These are phyloP conservation scores for Steatocranus sp. DNA, from an alignment of 2,797 vertebrate species.

Conservation along the genomic window DNA sequence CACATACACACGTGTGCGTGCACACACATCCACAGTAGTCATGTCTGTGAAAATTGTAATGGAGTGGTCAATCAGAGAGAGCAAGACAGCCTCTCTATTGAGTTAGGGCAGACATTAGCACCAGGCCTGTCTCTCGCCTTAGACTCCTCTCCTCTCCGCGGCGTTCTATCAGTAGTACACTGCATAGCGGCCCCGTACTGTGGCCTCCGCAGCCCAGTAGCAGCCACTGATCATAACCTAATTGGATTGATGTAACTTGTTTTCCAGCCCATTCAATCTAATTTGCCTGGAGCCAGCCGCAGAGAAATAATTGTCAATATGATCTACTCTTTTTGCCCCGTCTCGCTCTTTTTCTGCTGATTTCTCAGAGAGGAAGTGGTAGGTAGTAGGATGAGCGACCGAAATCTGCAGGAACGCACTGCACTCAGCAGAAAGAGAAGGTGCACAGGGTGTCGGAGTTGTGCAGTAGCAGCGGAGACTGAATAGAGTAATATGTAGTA, in stretches of 20 bases:
- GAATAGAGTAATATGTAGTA: background rate
- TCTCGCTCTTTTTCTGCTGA: background rate
- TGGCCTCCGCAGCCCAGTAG: constrained; percentile 10
- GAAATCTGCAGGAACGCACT: constrained; percentile 41
- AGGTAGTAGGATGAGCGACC: background rate
- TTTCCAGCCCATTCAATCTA: constrained; percentile 68
- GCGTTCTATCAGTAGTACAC: background rate
- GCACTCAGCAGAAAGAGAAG: background rate
- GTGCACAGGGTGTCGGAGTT: background rate
- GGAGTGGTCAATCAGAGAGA: constrained; percentile 43
- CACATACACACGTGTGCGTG: background rate
- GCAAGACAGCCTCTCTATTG: constrained; percentile 38
- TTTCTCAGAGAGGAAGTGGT: constrained; percentile 14
- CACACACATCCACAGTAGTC: background rate
- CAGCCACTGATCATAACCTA: constrained; percentile 56
- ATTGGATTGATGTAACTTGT: constrained; percentile 70
- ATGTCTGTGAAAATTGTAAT: constrained; percentile 41
- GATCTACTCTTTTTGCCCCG: constrained; percentile 8
- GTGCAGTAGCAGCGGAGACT: background rate
- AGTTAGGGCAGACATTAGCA: constrained; percentile 59
- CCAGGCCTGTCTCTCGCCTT: constrained; percentile 41
- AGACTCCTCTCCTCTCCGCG: constrained; percentile 17
- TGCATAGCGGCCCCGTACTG: background rate
- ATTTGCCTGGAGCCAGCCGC: constrained; percentile 73
- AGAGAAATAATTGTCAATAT: constrained; percentile 61